Conservation (phyloP, 2,888 invertebrate species). For the Drosophila affinis region DNA sequence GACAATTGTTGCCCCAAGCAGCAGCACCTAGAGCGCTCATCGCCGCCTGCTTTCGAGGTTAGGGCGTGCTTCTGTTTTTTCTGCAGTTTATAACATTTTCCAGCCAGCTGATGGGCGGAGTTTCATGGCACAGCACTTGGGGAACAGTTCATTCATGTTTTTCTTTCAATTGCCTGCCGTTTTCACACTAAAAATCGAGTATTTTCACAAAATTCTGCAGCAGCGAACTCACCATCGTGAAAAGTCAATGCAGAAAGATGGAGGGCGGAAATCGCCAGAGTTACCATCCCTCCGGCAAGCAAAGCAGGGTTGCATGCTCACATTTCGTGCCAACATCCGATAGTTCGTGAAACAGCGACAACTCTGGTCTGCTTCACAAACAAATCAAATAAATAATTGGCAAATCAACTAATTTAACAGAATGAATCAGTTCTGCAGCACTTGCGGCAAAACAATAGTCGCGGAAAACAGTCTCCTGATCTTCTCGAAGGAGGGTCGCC, state of each 20-base stretch:
- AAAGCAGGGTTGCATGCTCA: conserved; percentile 14
- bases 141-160: conserved; percentile 9
- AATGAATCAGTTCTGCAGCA: conserved; percentile 68
- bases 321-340: conserved; percentile 3
- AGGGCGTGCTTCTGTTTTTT: conserved; percentile 59
- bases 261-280: conserved; percentile 82
- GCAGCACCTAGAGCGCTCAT: conserved; percentile 18
- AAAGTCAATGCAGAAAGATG: conserved; percentile 83
- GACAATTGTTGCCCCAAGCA: conserved; percentile 12
- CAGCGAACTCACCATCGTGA: conserved; percentile 83
- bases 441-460: conserved; percentile 56
- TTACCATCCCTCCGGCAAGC: conserved; percentile 63
- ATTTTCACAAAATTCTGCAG: conserved; percentile 50
- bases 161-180: conserved; percentile 22
- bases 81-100: conserved; percentile 17
- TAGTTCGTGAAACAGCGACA: background rate
- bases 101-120: background rate
- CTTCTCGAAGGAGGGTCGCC: conserved; percentile 42
- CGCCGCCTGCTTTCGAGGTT: conserved; percentile 61
- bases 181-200: conserved; percentile 46
- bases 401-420: conserved; percentile 16
- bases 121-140: conserved; percentile 27
- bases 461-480: conserved; percentile 41
- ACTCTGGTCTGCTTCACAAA: conserved; percentile 6
- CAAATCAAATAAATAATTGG: conserved; percentile 32